A percentile compares a stretch with the other conserved stretches of the same genome.
These are phyloP conservation scores for Papilio protenor DNA, from an alignment of 2,888 invertebrate genomes.

Conservation along the genomic window DNA sequence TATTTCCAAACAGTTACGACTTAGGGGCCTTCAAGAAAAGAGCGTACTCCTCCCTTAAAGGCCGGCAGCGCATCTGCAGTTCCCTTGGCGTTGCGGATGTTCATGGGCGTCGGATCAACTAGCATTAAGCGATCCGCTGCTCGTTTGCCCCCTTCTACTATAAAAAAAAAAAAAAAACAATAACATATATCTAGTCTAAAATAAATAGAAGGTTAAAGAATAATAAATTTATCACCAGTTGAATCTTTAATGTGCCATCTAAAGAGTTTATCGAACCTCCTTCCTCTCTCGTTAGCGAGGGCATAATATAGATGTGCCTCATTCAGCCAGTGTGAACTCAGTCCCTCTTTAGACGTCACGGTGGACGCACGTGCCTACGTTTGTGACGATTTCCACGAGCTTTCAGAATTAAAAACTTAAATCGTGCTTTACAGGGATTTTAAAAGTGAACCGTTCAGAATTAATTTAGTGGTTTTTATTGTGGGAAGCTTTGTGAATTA, in stretches of 20 bases:
- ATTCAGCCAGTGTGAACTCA: constrained; percentile 35
- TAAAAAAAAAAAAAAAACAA: too few relatives aligned
- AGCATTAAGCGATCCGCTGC: too few relatives aligned
- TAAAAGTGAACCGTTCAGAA: constrained; percentile 16
- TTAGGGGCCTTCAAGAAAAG: too few relatives aligned
- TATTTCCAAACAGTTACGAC: too few relatives aligned
- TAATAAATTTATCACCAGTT: constrained; percentile 3
- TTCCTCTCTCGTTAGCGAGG: constrained; percentile 38
- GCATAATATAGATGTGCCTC: constrained; percentile 30
- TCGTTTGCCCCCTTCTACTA: too few relatives aligned
- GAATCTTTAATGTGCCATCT: constrained; percentile 13
- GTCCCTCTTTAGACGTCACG: constrained; percentile 31
- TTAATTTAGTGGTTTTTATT: constrained; percentile 24
- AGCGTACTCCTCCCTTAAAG: too few relatives aligned
- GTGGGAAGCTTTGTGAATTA: constrained; percentile 19
- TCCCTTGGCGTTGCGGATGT: too few relatives aligned
- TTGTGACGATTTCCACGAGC: constrained; percentile 1
- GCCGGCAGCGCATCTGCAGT: too few relatives aligned
- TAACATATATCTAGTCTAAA: background rate
- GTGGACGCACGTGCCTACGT: constrained; percentile 20
- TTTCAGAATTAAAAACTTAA: constrained; percentile 32
- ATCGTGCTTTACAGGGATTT: constrained; percentile 22
- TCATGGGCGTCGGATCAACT: too few relatives aligned
- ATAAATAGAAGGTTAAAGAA: background rate
- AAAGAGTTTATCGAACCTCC: constrained; percentile 34